Conservation (phyloP, 2,797 vertebrate genomes). For the Catharus ustulatus region DNA sequence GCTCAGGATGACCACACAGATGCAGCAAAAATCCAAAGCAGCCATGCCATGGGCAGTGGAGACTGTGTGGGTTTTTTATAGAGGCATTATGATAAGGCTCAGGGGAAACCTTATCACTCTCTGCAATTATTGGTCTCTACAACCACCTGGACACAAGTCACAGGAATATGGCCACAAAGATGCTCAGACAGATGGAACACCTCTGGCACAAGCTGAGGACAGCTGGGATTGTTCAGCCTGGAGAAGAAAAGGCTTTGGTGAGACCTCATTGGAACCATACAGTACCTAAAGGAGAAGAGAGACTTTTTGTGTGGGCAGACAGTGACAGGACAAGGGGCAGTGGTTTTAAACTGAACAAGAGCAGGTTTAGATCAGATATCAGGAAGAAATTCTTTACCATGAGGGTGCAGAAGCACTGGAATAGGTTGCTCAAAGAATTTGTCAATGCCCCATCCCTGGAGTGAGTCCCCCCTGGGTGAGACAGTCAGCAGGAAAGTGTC, state of each 20-base stretch:
- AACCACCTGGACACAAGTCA: neutral
- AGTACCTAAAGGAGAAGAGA: neutral
- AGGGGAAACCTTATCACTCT: neutral
- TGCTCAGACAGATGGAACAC: neutral
- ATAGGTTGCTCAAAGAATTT: neutral
- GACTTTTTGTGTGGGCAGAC: neutral
- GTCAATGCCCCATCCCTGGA: neutral
- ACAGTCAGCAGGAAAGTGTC: neutral
- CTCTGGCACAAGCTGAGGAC: neutral
- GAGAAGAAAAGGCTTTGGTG: neutral
- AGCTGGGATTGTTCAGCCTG: neutral
- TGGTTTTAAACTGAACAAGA: neutral
- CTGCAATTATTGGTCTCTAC: neutral
- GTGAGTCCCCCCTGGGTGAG: neutral
- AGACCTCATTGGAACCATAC: neutral
- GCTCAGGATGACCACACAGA: neutral
- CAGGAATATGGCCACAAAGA: neutral
- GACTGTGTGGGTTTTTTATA: neutral
- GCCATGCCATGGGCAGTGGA: neutral
- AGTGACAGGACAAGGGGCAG: neutral
- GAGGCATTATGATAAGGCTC: neutral
- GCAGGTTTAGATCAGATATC: neutral
- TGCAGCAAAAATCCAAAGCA: neutral
- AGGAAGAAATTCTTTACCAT: neutral
- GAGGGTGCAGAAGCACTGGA: neutral